Evolutionary conservation across 2,888 invertebrate species (phyloP).

Genomic region (Catonia carolina): DNA sequence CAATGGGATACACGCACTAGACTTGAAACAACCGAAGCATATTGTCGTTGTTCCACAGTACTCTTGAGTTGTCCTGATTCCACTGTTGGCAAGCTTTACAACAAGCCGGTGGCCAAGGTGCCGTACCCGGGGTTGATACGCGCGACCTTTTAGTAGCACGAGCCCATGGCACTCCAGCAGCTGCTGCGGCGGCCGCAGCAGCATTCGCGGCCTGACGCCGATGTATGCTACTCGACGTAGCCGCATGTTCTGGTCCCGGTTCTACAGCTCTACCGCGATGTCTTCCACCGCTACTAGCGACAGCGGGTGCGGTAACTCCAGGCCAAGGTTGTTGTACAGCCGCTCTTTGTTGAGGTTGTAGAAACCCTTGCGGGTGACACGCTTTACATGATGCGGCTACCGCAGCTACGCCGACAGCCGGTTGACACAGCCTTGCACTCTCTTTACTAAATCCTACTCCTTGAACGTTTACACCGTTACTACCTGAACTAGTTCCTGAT

Average conservation of each 20-base stretch:
- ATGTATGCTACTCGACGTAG: constrained; percentile 20
- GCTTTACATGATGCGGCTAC: constrained; percentile 20
- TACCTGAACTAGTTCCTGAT: constrained; percentile 5
- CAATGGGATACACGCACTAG: constrained; percentile 26
- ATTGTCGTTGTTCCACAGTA: constrained; percentile 35
- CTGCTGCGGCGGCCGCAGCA: constrained; percentile 31
- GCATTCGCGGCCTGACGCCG: constrained; percentile 17
- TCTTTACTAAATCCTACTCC: background rate
- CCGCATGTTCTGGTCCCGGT: constrained; percentile 22
- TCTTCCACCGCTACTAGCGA: constrained; percentile 33
- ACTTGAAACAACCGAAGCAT: constrained; percentile 35
- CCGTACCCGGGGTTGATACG: constrained; percentile 23
- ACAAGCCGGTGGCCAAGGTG: constrained; percentile 22
- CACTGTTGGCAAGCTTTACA: constrained; percentile 39
- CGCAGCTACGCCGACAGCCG: constrained; percentile 20
- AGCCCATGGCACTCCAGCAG: constrained; percentile 34
- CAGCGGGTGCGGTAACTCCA: constrained; percentile 31
- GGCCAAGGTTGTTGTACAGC: constrained; percentile 22
- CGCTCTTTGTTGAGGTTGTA: constrained; percentile 18
- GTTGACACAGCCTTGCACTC: constrained; percentile 22
- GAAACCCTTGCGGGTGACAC: constrained; percentile 22
- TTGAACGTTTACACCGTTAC: constrained; percentile 36
- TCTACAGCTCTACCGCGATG: constrained; percentile 38
- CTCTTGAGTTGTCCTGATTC: constrained; percentile 36
- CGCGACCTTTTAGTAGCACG: constrained; percentile 24